A percentile compares a stretch with the other conserved stretches of the same genome.
Conservation (phyloP, 2,888 invertebrate species). For the Helicoverpa assulta region DNA sequence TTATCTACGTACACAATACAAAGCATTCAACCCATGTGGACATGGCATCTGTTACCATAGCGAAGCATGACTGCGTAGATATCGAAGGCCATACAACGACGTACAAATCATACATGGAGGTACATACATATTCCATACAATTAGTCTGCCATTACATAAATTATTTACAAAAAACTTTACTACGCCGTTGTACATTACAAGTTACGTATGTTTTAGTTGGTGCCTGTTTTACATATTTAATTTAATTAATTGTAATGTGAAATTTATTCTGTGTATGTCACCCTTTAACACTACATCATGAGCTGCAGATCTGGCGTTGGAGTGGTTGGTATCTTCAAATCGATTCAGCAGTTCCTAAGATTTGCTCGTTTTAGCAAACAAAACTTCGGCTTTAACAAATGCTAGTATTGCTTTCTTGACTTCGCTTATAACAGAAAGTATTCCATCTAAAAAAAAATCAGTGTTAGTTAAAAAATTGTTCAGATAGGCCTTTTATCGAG, state of each 20-base stretch:
- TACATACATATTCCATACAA: background rate
- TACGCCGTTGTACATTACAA: constrained; percentile 23
- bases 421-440: too few species aligned
- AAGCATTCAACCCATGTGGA: constrained; percentile 18
- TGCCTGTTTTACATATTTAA: background rate
- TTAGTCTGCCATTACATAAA: constrained; percentile 17
- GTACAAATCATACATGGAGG: background rate
- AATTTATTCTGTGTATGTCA: too few species aligned
- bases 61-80: constrained; percentile 27
- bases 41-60: constrained; percentile 34
- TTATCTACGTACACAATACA: background rate
- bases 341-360: too few species aligned
- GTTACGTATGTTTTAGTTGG: background rate
- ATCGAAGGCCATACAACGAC: constrained; percentile 25
- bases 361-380: background rate
- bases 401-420: too few species aligned
- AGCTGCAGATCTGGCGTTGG: too few species aligned
- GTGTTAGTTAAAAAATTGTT: too few species aligned
- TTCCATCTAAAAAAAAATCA: too few species aligned
- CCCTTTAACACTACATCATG: too few species aligned
- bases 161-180: constrained; percentile 18
- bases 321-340: too few species aligned
- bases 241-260: too few species aligned
- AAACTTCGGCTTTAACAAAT: background rate
- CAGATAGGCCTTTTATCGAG: too few species aligned